phyloP scores from a whole-genome alignment of 2,797 vertebrate genomes.

The Parambassis ranga region DNA sequence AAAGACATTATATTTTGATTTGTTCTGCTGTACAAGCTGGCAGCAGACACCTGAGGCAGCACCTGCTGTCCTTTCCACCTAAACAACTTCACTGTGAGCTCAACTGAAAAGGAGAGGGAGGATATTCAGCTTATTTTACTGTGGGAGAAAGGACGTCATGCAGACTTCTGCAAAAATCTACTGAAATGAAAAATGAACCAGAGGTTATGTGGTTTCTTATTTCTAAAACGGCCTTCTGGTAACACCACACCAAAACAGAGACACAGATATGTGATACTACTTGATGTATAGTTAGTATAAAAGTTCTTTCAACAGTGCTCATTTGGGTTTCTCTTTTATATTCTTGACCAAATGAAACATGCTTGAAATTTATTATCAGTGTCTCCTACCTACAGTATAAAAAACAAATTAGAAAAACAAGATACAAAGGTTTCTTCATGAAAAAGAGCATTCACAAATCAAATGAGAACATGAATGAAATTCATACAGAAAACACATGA shows the following conservation, averaged over 20 bases:
- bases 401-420: constrained; percentile 60
- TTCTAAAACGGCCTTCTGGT: constrained; percentile 11
- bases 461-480: constrained; percentile 29
- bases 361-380: constrained; percentile 35
- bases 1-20: constrained; percentile 9
- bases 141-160: constrained; percentile 46
- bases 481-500: constrained; percentile 31
- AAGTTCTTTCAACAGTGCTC: constrained; percentile 14
- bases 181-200: constrained; percentile 10
- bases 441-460: constrained; percentile 60
- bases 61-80: constrained; percentile 10
- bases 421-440: constrained; percentile 40
- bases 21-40: constrained; percentile 33
- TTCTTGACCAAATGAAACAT: constrained; percentile 52
- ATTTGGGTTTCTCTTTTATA: constrained; percentile 30
- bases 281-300: constrained; percentile 33
- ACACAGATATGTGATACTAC: constrained; percentile 24
- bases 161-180: constrained; percentile 38
- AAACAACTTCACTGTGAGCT: constrained; percentile 29
- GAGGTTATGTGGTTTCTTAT: not conserved
- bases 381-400: constrained; percentile 53
- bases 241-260: constrained; percentile 33
- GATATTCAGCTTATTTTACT: constrained; percentile 35
- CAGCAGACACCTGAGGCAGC: constrained; percentile 35
- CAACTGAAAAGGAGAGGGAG: constrained; percentile 25